phyloP scores from a whole-genome alignment of 2,888 invertebrate genomes.

The Gnatocerus cornutus region DNA sequence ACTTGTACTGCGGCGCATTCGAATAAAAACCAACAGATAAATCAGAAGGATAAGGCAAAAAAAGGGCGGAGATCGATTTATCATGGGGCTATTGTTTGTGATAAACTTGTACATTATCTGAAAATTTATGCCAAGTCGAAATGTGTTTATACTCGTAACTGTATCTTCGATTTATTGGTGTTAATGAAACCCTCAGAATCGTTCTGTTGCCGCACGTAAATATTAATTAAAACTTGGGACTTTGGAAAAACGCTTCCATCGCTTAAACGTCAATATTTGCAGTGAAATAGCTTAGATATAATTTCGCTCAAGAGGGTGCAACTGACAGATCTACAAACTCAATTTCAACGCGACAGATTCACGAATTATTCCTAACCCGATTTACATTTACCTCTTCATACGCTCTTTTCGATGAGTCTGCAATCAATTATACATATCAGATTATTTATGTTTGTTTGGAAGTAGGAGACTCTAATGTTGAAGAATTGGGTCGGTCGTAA shows the following conservation, averaged over 20 bases:
- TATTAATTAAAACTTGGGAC: constrained; percentile 5
- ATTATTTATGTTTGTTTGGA: constrained; percentile 2
- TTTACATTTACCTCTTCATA: constrained; percentile 31
- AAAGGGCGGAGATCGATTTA: constrained; percentile 33
- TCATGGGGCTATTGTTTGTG: constrained; percentile 34
- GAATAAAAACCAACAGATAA: constrained; percentile 39
- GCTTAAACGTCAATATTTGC: constrained; percentile 44
- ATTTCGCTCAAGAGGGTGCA: constrained; percentile 44
- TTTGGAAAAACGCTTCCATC: constrained; percentile 16
- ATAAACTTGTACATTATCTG: constrained; percentile 25
- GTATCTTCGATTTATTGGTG: no score
- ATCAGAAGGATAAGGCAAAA: constrained; percentile 28
- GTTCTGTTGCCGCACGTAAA: constrained; percentile 1
- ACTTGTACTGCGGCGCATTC: constrained; percentile 23
- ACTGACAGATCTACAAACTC: constrained; percentile 47
- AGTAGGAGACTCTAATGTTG: no score
- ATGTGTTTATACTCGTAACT: no score
- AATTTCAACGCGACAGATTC: constrained; percentile 38
- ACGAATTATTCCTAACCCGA: constrained; percentile 30
- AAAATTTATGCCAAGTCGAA: no score
- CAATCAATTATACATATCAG: constrained; percentile 8
- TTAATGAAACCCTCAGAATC: no score
- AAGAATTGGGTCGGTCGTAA: no score
- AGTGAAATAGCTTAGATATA: constrained; percentile 43
- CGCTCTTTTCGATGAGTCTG: constrained; percentile 5